Evolutionary conservation across 2,888 invertebrate species (phyloP), one percentile per base, ranked within the genome.

Genomic region (Mallateleia sp.): DNA sequence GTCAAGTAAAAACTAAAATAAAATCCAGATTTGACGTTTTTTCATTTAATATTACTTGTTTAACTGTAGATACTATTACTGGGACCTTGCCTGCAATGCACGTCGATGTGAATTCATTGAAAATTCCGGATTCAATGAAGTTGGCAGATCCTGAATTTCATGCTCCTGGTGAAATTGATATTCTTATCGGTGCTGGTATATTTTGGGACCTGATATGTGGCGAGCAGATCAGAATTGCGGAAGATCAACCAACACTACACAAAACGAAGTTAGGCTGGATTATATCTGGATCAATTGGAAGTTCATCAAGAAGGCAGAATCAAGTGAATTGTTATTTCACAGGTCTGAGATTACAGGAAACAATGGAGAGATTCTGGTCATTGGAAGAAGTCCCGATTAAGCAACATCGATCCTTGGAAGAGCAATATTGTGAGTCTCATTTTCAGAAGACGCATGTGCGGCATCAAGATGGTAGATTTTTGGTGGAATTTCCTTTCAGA

Each of bases 341-440:
- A 15, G 54, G 54, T 14, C 2, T 52, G 2, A 25, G 11, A 28
- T 28, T 54, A 28, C 22, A 25, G 4, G 54, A 54, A 1, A 11
- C 25, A 22, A 25, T 28, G 54, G 54, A 54, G 15, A 28, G 11
- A 34, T 58, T 58, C 20, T 58, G 34, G 58, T 15, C 11, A 5
- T 34, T 32, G 28, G 56, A 56, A 20, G 34, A 58, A 32, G 32
- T 58, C 2, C 58, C 32, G 15, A 4, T 9, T 7, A 58, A 34
- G 14, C 32, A 5, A 32, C 58, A 58, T 58, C 20, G 20, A 1
- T 58, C 32, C 3, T 9, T 25, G 34, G 88, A 89, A 25, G 88
- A 89, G 58, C 66, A 64, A 47, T 50, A 11, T 18, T 90, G 87
- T 42, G 89, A 90, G 78, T 25, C 52, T n/a, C 79, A 84, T 64